Percentiles rank a stretch among this genome's conserved stretches.
These are phyloP conservation scores for Alloscopus bannaensis DNA, from an alignment of 2,888 invertebrate genomes.

Conservation along the genomic window DNA sequence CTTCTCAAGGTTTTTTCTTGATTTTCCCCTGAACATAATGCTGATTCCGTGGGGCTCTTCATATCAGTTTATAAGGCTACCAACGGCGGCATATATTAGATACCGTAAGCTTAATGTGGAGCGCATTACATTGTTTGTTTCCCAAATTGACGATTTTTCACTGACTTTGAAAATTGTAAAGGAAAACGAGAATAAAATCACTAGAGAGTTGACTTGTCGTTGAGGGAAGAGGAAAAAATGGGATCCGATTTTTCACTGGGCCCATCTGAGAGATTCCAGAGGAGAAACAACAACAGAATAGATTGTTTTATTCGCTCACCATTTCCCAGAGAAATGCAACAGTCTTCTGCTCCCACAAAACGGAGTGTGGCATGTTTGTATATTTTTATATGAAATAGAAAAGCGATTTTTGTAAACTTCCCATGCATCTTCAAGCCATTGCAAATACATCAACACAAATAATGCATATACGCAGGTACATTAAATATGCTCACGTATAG, in stretches of 20 bases:
- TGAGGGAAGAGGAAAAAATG: conserved; percentile 71
- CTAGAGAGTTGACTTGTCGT: conserved; percentile 72
- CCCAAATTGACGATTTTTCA: conserved; percentile 73
- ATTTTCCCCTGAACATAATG: conserved; percentile 10
- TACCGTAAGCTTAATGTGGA: too few species aligned
- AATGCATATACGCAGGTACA: too few species aligned
- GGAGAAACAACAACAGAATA: conserved; percentile 7
- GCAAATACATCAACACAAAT: too few species aligned
- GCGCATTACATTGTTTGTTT: conserved; percentile 61
- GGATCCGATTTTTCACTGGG: conserved; percentile 72
- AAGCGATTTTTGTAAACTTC: too few species aligned
- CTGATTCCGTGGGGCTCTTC: too few species aligned
- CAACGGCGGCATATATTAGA: too few species aligned
- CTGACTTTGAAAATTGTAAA: conserved; percentile 72
- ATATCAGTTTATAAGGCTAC: too few species aligned
- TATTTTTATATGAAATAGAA: too few species aligned
- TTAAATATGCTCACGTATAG: too few species aligned
- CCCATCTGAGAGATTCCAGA: conserved; percentile 41
- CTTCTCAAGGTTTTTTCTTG: background rate
- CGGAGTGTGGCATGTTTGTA: too few species aligned
- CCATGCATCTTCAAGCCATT: too few species aligned
- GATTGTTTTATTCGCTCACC: background rate
- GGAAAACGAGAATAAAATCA: conserved; percentile 73
- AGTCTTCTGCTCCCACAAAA: too few species aligned
- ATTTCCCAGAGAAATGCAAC: conserved; percentile 5